Evolutionary conservation across 2,888 invertebrate species (phyloP).

Genomic region (Callosobruchus maculatus): DNA sequence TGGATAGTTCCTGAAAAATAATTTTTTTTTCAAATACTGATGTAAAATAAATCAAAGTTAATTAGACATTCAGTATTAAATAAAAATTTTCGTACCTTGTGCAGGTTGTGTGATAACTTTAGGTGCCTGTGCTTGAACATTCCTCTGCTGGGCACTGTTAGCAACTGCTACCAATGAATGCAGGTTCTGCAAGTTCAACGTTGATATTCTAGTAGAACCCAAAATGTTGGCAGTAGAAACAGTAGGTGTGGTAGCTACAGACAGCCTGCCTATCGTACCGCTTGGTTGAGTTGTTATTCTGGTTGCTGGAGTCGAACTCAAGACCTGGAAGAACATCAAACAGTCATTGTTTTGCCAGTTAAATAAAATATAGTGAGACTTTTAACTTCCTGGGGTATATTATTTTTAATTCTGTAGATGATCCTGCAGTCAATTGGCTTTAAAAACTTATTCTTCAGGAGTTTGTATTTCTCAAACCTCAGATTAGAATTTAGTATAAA

Average conservation of each 20-base stretch:
- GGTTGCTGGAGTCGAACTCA: conserved; percentile 31
- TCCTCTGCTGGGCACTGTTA: conserved; percentile 35
- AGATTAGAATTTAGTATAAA: no score
- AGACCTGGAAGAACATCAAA: background rate
- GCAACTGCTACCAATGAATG: conserved; percentile 43
- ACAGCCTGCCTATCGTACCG: conserved; percentile 35
- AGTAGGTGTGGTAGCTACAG: conserved; percentile 36
- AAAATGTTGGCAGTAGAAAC: conserved; percentile 33
- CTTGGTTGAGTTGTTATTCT: conserved; percentile 39
- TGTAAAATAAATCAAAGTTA: no score
- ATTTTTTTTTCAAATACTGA: no score
- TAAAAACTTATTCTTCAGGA: no score
- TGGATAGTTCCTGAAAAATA: conserved; percentile 43
- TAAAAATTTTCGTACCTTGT: conserved; percentile 33
- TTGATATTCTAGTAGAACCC: conserved; percentile 39
- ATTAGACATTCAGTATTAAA: no score
- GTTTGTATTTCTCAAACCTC: no score
- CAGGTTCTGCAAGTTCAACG: conserved; percentile 42
- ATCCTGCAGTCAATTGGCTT: no score
- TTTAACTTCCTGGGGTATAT: no score
- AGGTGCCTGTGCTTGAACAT: conserved; percentile 38
- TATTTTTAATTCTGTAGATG: no score
- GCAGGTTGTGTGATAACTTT: conserved; percentile 48
- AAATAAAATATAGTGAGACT: no score
- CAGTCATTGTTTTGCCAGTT: no score